Evolutionary conservation across 2,113 vertebrate genomes (phyloP).

Genomic region (Orthonyx spaldingii): DNA sequence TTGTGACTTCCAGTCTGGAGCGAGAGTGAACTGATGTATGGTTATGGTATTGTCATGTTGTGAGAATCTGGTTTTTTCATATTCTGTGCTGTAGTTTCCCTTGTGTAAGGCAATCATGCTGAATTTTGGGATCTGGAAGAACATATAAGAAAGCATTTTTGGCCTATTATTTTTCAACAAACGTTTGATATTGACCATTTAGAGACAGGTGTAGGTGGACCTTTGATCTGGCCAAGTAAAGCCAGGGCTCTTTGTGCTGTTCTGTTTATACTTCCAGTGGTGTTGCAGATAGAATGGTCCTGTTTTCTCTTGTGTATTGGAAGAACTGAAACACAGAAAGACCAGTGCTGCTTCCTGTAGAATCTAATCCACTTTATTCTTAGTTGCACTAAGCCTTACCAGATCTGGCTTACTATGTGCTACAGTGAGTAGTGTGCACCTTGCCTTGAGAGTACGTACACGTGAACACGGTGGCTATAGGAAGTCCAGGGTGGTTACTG

Average conservation of each 20-base stretch:
- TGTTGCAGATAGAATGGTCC: neutral
- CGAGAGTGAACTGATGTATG: neutral
- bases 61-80: neutral
- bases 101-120: rapidly evolving
- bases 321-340: neutral
- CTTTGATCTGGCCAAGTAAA: neutral
- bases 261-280: neutral
- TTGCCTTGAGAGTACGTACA: neutral
- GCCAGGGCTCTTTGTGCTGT: rapidly evolving
- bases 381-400: neutral
- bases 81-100: neutral
- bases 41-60: neutral
- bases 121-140: neutral
- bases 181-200: neutral
- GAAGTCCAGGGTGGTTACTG: neutral
- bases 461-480: neutral
- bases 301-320: neutral
- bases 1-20: neutral
- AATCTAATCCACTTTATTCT: neutral
- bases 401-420: neutral
- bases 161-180: neutral
- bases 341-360: neutral
- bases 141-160: rapidly evolving
- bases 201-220: rapidly evolving
- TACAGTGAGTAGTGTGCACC: neutral